Evolutionary conservation across 2,113 vertebrate species (phyloP).

Genomic region (Gnathonemus longibarbis): DNA sequence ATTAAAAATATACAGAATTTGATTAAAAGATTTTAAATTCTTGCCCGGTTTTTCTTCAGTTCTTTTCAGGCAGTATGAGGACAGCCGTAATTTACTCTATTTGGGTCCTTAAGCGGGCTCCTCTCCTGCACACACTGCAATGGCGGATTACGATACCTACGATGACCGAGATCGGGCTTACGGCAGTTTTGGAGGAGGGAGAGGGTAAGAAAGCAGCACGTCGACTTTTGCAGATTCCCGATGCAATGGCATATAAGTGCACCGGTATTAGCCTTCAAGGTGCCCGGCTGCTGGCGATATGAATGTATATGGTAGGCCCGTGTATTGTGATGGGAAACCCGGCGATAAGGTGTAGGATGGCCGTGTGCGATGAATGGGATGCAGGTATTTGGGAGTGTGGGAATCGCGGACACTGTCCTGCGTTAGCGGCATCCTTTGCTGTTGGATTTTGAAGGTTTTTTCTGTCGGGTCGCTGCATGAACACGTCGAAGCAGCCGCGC

Average conservation of each 20-base stretch:
- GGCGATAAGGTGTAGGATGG: not conserved
- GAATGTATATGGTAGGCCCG: not conserved
- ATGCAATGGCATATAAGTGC: not conserved
- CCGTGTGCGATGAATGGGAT: constrained; percentile 31
- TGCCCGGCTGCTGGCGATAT: not conserved
- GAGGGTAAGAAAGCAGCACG: constrained; percentile 69
- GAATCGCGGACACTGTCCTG: constrained; percentile 38
- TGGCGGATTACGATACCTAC: constrained; percentile 92
- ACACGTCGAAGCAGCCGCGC: not conserved
- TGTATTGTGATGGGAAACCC: constrained; percentile 19
- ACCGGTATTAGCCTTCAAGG: not conserved
- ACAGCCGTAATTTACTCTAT: constrained; percentile 66
- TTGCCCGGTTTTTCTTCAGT: not conserved
- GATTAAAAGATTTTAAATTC: not conserved
- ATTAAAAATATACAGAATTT: not conserved
- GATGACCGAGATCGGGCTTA: constrained; percentile 86
- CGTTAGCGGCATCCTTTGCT: not conserved
- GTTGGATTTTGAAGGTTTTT: too few species aligned
- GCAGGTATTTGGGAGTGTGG: constrained; percentile 13
- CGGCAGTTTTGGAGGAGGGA: constrained; percentile 84
- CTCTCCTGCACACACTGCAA: constrained; percentile 78
- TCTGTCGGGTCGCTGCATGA: not conserved
- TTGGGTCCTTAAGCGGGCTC: constrained; percentile 66
- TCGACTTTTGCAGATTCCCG: not conserved
- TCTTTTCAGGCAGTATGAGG: constrained; percentile 63